These are phyloP conservation scores for Holcopasites calliopsidis DNA, from an alignment of 1,140 invertebrate species.

Conservation along the genomic window DNA sequence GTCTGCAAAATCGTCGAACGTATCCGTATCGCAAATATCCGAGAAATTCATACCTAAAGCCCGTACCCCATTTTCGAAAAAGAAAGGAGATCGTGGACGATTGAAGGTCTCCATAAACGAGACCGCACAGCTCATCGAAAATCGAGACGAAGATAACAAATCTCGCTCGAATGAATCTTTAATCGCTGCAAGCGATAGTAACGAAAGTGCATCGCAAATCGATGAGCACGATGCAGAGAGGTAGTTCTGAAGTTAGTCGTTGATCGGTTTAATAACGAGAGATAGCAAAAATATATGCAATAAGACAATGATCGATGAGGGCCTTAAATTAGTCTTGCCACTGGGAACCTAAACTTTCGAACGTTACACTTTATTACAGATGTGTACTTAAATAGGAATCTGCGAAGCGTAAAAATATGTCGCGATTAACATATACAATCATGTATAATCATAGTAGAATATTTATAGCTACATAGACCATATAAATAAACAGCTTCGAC, in stretches of 20 bases:
- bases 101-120: conserved; percentile 81
- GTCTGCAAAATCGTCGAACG: conserved; percentile 65
- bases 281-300: background rate
- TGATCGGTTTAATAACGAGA: background rate
- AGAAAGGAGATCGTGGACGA: conserved; percentile 72
- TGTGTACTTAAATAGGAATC: background rate
- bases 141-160: conserved; percentile 73
- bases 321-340: background rate
- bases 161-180: conserved; percentile 34
- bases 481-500: background rate
- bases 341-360: background rate
- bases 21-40: conserved; percentile 54
- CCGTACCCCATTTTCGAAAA: conserved; percentile 61
- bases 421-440: background rate
- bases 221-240: background rate
- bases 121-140: conserved; percentile 79
- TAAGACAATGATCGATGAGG: background rate
- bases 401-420: background rate
- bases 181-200: background rate
- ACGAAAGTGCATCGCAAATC: background rate
- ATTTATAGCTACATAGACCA: background rate
- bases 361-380: background rate
- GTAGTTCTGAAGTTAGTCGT: background rate
- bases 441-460: background rate
- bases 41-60: conserved; percentile 62